Percentiles rank a stretch among this genome's conserved stretches.
These are phyloP conservation scores for Caracal caracal DNA, from an alignment of 2,113 vertebrate species.

Conservation along the genomic window DNA sequence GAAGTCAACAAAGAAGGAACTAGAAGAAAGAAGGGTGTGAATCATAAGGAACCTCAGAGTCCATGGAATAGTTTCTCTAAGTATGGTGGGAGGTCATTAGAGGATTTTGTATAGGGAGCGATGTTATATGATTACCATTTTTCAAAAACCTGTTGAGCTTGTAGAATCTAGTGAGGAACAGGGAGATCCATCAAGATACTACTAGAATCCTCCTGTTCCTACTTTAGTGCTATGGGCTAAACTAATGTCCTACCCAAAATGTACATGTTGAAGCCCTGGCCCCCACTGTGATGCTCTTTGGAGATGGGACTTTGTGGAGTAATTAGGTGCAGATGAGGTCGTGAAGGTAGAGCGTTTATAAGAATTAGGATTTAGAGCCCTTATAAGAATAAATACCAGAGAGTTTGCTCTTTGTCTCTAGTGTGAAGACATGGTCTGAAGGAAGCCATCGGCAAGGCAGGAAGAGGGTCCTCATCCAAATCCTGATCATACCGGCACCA, in stretches of 20 bases:
- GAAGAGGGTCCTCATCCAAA: background rate
- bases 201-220: background rate
- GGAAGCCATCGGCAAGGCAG: background rate
- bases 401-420: background rate
- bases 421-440: background rate
- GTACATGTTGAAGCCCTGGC: background rate
- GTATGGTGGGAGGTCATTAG: background rate
- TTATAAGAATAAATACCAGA: background rate
- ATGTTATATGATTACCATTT: background rate
- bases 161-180: background rate
- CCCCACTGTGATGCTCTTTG: background rate
- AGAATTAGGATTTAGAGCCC: background rate
- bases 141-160: background rate
- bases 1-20: background rate
- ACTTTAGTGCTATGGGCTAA: background rate
- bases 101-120: background rate
- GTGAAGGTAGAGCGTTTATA: background rate
- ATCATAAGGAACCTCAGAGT: background rate
- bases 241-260: background rate
- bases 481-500: background rate
- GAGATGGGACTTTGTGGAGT: background rate
- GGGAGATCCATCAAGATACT: background rate
- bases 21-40: background rate
- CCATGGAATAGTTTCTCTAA: background rate
- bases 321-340: background rate